Evolutionary conservation across 2,113 vertebrate genomes (phyloP), one percentile per base, ranked within the genome.

Genomic region (Mohoua ochrocephala): DNA sequence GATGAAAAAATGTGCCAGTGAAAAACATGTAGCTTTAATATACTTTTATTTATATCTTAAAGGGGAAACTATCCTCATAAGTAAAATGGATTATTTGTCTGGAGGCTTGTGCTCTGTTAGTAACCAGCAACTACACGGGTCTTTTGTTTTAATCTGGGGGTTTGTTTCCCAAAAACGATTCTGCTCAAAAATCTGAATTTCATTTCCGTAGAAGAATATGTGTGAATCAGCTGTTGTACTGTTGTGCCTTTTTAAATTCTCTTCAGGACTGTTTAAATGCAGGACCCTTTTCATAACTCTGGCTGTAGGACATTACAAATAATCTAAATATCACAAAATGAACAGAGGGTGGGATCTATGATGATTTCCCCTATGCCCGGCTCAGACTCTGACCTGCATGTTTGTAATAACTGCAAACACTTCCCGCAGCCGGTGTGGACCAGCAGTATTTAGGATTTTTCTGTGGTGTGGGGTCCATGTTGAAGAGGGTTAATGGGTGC

Each of bases 391-490:
- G 54, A 63, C 33, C 52, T 78, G 23, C 39, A 30, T 17, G 31
- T 30, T 88, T 49, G 64, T 76, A 61, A 9, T 56, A 67, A 35
- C 3, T 61, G 50, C 50, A 67, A 84, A 35, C 27, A 14, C 4
- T 67, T 82, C 37, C 26, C 44, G 9, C 10, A 35, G 15, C 42
- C 47, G 24, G 23, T 50, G 31, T 16, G 18, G 37, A 28, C 10
- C 33, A 71, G 35, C 37, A 75, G 47, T 14, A 24, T 61, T 83
- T 41, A 49, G 61, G 44, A 10, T 24, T 73, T 73, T 42, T 53
- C 47, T 63, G 15, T 49, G 28, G 8, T 50, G 0, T 11, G 50
- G 35, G 53, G 44, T 33, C 18, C 3, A 0, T 8, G 13, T 28
- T 52, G 67, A 37, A 28, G 24, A 8, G 41, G 24, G 60, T 45